A percentile compares a stretch with the other conserved stretches of the same genome.
These are phyloP conservation scores for Corydoras maculifer DNA, from an alignment of 2,113 vertebrate genomes.

Conservation along the genomic window DNA sequence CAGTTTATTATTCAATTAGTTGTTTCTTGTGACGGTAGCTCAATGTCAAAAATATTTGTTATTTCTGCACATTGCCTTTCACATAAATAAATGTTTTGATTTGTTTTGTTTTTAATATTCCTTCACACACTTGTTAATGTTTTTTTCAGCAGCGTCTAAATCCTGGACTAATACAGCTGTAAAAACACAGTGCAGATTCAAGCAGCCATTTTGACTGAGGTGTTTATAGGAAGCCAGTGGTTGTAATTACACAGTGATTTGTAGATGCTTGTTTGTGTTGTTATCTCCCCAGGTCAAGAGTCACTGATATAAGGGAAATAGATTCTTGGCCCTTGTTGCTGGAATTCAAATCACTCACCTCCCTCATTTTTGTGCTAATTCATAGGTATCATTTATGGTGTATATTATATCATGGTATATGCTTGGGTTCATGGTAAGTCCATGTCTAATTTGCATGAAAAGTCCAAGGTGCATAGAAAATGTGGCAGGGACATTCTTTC, in stretches of 20 bases:
- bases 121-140: constrained; percentile 33
- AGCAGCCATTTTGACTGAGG: constrained; percentile 46
- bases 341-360: constrained; percentile 54
- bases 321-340: constrained; percentile 29
- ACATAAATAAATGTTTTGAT: constrained; percentile 4
- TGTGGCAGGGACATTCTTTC: constrained; percentile 1
- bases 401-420: constrained; percentile 45
- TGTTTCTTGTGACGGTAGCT: constrained; percentile 7
- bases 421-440: constrained; percentile 54
- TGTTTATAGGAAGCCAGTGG: constrained; percentile 41
- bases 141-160: constrained; percentile 37
- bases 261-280: constrained; percentile 48
- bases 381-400: constrained; percentile 29
- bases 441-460: constrained; percentile 24
- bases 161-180: constrained; percentile 41
- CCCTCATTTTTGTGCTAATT: constrained; percentile 48
- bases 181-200: constrained; percentile 43
- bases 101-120: constrained; percentile 30
- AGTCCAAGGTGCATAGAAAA: constrained; percentile 1
- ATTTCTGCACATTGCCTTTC: constrained; percentile 3
- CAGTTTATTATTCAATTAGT: too few relatives aligned
- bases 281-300: constrained; percentile 57
- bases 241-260: constrained; percentile 59
- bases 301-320: constrained; percentile 52
- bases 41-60: constrained; percentile 28